Conservation (phyloP, 2,888 invertebrate genomes). For the Muschampia plurimacula region DNA sequence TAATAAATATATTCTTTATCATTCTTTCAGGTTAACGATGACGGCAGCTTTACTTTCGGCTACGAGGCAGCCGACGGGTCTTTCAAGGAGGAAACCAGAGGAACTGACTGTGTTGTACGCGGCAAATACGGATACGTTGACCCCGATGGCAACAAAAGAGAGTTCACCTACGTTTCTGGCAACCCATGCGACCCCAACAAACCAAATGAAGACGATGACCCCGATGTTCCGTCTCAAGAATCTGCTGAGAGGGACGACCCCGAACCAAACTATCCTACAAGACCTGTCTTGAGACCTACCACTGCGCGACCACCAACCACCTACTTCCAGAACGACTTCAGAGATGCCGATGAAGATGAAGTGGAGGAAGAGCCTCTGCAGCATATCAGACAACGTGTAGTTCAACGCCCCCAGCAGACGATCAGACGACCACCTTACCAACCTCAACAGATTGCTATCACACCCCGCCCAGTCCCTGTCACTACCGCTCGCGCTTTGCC, state of each 20-base stretch:
- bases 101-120: constrained; percentile 93
- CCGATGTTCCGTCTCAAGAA: constrained; percentile 82
- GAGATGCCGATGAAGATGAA: constrained; percentile 87
- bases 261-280: constrained; percentile 86
- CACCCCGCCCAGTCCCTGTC: constrained; percentile 85
- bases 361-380: constrained; percentile 82
- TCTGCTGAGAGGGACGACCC: constrained; percentile 87
- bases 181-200: constrained; percentile 95
- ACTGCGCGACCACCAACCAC: constrained; percentile 87
- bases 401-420: constrained; percentile 72
- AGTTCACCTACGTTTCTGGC: constrained; percentile 94
- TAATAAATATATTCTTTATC: background rate
- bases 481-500: constrained; percentile 81
- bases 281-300: constrained; percentile 75
- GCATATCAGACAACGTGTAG: constrained; percentile 77
- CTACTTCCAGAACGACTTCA: constrained; percentile 90
- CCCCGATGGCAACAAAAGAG: constrained; percentile 94
- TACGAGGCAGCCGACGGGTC: constrained; percentile 94
- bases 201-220: constrained; percentile 89
- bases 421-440: constrained; percentile 76
- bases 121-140: constrained; percentile 95
- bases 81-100: constrained; percentile 94
- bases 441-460: constrained; percentile 84
- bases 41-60: constrained; percentile 94
- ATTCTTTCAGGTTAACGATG: constrained; percentile 88